Evolutionary conservation across 2,797 vertebrate species (phyloP), one percentile per base, ranked within the genome.

Genomic region (Helostoma temminkii): DNA sequence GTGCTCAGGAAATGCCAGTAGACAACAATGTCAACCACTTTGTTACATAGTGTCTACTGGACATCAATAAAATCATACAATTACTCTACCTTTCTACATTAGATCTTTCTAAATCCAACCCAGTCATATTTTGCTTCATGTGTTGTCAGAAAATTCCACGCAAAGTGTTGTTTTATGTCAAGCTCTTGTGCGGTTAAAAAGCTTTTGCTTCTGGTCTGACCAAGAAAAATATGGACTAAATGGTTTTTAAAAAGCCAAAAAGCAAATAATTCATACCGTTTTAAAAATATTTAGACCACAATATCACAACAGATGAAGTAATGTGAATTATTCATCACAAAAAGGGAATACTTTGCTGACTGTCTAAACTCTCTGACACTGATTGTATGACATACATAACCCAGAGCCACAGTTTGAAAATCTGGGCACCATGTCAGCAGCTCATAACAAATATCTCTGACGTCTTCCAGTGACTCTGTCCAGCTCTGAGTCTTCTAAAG

Each of bases 31-130:
- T 48, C 12, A 47, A n/a, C 7, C 30, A 25, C 30, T 19, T 54
- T 6, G 41, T 36, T 68, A 49, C 21, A 48, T n/a, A 39, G 37
- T 24, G 10, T 65, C 22, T 39, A 21, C 47, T 47, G 37, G 57
- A 71, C 52, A 52, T 32, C 68, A 39, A 68, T 34, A 9, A 80
- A 75, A 69, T 67, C 0, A 50, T 48, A 60, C 10, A 62, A 46
- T 48, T 50, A 19, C 34, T 50, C 0, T 6, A 32, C 30, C 76
- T 37, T 62, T 32, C 6, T 25, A 61, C 24, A 6, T 5, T 63
- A 30, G 15, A 6, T 37, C 14, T 54, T 34, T 10, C n/a, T n/a
- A n/a, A n/a, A n/a, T n/a, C 8, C 2, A 24, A 67, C 53, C 74
- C 59, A 39, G 39, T 62, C 42, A 36, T 71, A 54, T 62, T 70